These are phyloP conservation scores for Patella vulgata DNA, from an alignment of 1,140 invertebrate genomes.

Conservation along the genomic window DNA sequence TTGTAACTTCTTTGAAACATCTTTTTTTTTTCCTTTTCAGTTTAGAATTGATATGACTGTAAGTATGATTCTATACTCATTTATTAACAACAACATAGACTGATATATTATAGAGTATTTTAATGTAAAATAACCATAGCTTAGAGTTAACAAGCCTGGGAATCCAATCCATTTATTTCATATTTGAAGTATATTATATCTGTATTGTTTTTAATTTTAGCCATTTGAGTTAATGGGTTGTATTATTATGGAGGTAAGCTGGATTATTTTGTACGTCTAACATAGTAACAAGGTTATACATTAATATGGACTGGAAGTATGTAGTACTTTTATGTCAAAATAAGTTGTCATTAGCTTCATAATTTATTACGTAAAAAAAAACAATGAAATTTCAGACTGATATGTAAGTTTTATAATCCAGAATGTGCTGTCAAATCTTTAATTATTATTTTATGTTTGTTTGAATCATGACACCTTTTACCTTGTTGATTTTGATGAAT, in stretches of 20 bases:
- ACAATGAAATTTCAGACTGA: background rate
- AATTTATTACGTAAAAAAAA: background rate
- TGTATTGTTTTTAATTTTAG: conserved; percentile 28
- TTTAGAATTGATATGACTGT: conserved; percentile 25
- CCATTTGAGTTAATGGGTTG: conserved; percentile 40
- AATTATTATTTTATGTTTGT: too few species aligned
- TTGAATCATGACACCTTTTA: too few species aligned
- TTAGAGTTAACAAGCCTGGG: too few species aligned
- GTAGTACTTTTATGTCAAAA: background rate
- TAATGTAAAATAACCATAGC: too few species aligned
- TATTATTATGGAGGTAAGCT: conserved; percentile 45
- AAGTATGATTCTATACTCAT: conserved; percentile 8
- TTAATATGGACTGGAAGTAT: background rate
- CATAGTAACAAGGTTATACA: too few species aligned
- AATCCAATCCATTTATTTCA: background rate
- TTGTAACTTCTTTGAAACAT: conserved; percentile 1
- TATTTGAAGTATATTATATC: background rate
- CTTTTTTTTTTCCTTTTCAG: conserved; percentile 25
- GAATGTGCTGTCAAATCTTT: background rate
- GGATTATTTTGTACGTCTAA: too few species aligned
- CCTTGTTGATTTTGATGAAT: too few species aligned
- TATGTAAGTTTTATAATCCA: background rate
- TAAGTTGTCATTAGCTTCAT: background rate
- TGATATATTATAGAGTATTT: background rate
- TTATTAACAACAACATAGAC: background rate